phyloP scores from a whole-genome alignment of 2,888 invertebrate genomes.

The Ornithoptera alexandrae region DNA sequence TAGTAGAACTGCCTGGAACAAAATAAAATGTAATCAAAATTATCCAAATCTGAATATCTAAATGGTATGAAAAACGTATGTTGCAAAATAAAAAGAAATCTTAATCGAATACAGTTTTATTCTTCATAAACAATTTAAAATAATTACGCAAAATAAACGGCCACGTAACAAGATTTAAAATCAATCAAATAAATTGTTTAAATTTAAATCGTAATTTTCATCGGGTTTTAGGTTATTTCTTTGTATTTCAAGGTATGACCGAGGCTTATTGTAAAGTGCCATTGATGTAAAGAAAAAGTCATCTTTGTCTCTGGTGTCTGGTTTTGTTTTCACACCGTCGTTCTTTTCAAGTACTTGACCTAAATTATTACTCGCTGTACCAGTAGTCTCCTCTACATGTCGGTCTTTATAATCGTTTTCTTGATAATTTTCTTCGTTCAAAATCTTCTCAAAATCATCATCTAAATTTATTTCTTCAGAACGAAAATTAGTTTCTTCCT shows the following conservation, averaged over 20 bases:
- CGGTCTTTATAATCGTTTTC: constrained; percentile 20
- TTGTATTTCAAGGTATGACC: constrained; percentile 52
- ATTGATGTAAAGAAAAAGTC: constrained; percentile 40
- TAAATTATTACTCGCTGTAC: neutral
- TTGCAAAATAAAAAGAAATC: neutral
- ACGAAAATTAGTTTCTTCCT: constrained; percentile 15
- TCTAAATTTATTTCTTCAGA: constrained; percentile 26
- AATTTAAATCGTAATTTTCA: constrained; percentile 48
- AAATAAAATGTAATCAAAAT: constrained; percentile 19
- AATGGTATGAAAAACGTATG: neutral
- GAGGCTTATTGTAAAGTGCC: constrained; percentile 47
- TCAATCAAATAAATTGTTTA: constrained; percentile 41
- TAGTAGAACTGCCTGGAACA: constrained; percentile 74
- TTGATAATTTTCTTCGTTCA: constrained; percentile 28
- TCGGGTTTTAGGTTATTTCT: constrained; percentile 51
- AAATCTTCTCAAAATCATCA: constrained; percentile 28
- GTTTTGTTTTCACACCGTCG: neutral
- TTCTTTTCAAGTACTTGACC: neutral
- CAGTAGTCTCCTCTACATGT: constrained; percentile 5
- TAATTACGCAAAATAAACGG: neutral
- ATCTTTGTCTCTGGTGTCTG: constrained; percentile 13
- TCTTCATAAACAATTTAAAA: neutral
- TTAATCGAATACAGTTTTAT: neutral
- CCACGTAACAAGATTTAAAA: neutral
- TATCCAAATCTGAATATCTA: neutral